Base-by-base conservation (phyloP, 1,140 invertebrate genomes). In the Pomacea maculata region DNA sequence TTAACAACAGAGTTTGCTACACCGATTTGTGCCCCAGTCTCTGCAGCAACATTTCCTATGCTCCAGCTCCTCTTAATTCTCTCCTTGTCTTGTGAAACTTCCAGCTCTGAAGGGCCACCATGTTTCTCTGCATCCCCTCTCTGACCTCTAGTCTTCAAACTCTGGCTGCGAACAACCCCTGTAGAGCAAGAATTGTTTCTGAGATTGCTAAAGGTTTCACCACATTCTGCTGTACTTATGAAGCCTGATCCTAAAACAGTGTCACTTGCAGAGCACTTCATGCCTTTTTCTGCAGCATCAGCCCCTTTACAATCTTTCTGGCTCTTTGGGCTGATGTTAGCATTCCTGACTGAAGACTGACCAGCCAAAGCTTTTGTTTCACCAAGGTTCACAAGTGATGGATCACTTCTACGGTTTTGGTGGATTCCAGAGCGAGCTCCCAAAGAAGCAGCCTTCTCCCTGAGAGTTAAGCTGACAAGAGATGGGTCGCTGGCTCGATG, bases 401-500 rank as follows among this genome's bases (percentile, higher is more conserved):
- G 57, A 17, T 61, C 57, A 61, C 57, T 61, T 61, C 57, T 61
- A 14, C 57, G 57, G 15, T 8, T 61, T 17, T 61, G 57, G 57
- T 17, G 11, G 57, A 61, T 61, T 3, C 68, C 68, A 15, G 68
- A 11, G 21, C 12, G 7, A 70, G 21, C 11, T 14, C 68, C 68
- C 21, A 10, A 21, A 21, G 68, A 45, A 15, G 67, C 54, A n/a
- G 78, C 57, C n/a, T 79, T 61, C 68, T 79, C 78, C 54, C 78
- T 71, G 25, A 78, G 75, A 21, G 75, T 78, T 14, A 78, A 29
- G 21, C 63, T 78, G 63, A 78, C 21, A 61, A 78, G 34, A 6
- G 75, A 78, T 21, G 75, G 75, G 61, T 80, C 79, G 15, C 70
- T 80, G 54, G 70, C 63, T 7, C 63, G 79, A 29, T 73, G 73